Percentiles rank a stretch among this genome's conserved stretches.
Evolutionary conservation across 2,113 vertebrate species (phyloP).

Genomic region (Hypanus sabinus): DNA sequence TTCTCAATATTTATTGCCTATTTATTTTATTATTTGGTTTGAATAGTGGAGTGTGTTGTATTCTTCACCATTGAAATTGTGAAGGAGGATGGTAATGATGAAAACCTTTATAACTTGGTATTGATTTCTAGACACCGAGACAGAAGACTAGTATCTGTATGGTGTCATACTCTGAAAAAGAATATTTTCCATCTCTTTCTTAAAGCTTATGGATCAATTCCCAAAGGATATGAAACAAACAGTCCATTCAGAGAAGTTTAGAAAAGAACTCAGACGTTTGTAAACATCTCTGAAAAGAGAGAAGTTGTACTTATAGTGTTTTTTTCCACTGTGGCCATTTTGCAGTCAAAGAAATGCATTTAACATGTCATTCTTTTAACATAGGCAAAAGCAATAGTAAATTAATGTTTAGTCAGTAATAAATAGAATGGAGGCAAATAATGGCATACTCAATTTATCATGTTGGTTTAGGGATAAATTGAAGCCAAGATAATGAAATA

Average conservation of each 20-base stretch:
- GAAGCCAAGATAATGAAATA: neutral
- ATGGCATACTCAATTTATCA: neutral
- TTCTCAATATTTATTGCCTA: no score
- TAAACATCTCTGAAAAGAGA: neutral
- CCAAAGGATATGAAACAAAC: neutral
- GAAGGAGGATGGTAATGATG: no score
- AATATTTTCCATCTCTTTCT: neutral
- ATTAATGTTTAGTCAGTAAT: neutral
- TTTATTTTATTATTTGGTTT: neutral
- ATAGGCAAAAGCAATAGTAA: neutral
- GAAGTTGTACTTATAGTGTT: neutral
- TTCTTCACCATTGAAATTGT: neutral
- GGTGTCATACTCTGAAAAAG: neutral
- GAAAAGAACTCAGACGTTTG: neutral
- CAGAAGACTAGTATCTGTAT: neutral
- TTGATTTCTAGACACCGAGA: neutral
- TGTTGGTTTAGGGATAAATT: neutral
- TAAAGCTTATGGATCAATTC: neutral
- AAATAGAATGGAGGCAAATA: neutral
- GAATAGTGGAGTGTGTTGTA: neutral
- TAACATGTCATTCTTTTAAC: neutral
- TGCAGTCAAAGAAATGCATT: neutral
- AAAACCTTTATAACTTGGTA: neutral
- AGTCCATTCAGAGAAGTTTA: neutral
- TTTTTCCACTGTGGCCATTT: neutral